Percentiles rank a stretch among this genome's conserved stretches.
Conservation (phyloP, 2,113 vertebrate genomes). For the Nothocercus julius region DNA sequence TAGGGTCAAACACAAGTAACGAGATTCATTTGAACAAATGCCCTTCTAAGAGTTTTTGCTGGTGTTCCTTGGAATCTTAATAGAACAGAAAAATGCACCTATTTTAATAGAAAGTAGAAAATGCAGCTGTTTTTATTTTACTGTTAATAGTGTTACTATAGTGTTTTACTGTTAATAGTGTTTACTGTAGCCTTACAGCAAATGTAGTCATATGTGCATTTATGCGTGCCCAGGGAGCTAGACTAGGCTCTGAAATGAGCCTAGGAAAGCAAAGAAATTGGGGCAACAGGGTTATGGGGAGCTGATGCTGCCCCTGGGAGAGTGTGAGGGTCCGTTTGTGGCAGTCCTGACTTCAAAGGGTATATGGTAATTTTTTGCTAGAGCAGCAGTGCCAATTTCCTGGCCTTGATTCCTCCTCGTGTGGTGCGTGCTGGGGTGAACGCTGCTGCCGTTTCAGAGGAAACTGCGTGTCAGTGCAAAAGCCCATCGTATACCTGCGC, state of each 20-base stretch:
- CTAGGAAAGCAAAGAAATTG: neutral
- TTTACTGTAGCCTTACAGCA: neutral
- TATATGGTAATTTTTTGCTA: neutral
- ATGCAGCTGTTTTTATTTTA: neutral
- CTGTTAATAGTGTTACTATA: too few species aligned
- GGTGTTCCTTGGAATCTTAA: neutral
- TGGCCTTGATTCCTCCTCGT: neutral
- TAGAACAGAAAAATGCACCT: neutral
- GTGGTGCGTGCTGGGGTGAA: neutral
- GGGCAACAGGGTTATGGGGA: neutral
- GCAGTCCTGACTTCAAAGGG: accelerated
- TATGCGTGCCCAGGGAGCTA: neutral
- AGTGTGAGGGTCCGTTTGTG: neutral
- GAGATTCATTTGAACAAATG: accelerated
- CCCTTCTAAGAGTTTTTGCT: neutral
- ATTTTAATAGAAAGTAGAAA: neutral
- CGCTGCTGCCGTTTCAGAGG: neutral
- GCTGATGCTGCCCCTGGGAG: neutral
- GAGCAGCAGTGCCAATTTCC: neutral
- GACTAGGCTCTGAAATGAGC: neutral
- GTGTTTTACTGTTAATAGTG: neutral
- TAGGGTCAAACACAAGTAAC: neutral
- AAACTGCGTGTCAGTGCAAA: neutral
- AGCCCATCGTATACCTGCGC: accelerated
- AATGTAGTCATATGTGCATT: neutral